phyloP scores from a whole-genome alignment of 2,113 vertebrate species.

The Microtus pennsylvanicus region DNA sequence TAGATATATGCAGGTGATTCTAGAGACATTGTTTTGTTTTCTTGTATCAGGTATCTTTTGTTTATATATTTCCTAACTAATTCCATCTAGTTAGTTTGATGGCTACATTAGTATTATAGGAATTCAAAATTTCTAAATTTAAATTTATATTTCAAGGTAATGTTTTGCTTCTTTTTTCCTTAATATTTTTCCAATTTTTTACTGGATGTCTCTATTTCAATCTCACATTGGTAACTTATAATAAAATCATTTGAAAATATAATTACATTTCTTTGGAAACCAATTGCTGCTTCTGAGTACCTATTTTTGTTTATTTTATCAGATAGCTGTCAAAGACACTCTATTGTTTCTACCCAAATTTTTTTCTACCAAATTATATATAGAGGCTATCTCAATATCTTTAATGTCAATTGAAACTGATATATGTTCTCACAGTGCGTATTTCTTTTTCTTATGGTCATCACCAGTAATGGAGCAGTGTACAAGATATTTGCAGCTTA shows the following conservation, averaged over 20 bases:
- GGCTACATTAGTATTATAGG: not conserved
- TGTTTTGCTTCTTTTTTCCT: not conserved
- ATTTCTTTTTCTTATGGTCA: conserved; percentile 28
- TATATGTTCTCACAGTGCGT: conserved; percentile 3
- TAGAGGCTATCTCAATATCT: conserved; percentile 15
- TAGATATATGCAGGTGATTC: not conserved
- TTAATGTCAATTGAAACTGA: conserved; percentile 10
- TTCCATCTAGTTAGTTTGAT: not conserved
- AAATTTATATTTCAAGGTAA: conserved; percentile 12
- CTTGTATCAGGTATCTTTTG: not conserved
- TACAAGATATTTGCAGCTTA: not conserved
- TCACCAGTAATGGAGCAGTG: not conserved
- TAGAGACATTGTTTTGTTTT: conserved; percentile 20
- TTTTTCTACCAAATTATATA: conserved; percentile 23
- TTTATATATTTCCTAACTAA: conserved; percentile 16
- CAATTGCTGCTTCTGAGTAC: conserved; percentile 1
- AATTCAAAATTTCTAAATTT: not conserved
- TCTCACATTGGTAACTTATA: conserved; percentile 12
- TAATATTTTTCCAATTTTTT: conserved; percentile 24
- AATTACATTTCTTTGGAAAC: conserved; percentile 39
- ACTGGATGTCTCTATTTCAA: not conserved
- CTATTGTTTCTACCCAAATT: not conserved
- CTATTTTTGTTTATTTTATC: not conserved
- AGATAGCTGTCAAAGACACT: not conserved
- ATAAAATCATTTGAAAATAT: conserved; percentile 32